Evolutionary conservation across 2,113 vertebrate species (phyloP).

Genomic region (Larimichthys polyactis): DNA sequence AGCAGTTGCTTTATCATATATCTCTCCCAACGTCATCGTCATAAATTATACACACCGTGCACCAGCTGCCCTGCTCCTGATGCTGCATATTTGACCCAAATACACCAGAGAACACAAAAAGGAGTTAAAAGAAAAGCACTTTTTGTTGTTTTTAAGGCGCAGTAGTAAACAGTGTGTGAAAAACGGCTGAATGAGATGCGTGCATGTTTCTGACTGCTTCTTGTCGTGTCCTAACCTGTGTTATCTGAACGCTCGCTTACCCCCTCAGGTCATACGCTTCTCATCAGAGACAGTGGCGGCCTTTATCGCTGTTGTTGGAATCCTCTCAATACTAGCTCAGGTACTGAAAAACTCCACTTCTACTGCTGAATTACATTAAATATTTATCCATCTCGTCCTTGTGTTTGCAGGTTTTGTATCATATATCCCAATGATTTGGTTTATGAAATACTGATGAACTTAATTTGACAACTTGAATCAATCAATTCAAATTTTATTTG

Average conservation of each 20-base stretch:
- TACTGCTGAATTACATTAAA: background rate
- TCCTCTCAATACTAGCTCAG: conserved; percentile 94
- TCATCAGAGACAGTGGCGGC: conserved; percentile 91
- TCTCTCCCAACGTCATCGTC: background rate
- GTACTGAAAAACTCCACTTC: conserved; percentile 66
- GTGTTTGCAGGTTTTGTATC: background rate
- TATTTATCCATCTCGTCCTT: background rate
- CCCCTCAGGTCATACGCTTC: conserved; percentile 89
- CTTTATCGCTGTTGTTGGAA: conserved; percentile 92
- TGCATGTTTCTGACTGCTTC: background rate
- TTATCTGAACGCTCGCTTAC: conserved; percentile 28
- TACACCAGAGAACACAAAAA: background rate
- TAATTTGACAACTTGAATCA: background rate
- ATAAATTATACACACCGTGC: background rate
- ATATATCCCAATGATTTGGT: background rate
- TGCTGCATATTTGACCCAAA: conserved; percentile 30
- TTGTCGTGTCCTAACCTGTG: conserved; percentile 40
- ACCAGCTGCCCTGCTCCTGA: conserved; percentile 15
- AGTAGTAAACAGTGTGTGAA: background rate
- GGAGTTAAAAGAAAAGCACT: background rate
- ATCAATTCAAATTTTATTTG: background rate
- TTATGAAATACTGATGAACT: background rate
- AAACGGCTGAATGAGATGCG: background rate
- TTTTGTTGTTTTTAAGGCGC: conserved; percentile 6
- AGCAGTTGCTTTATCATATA: background rate